Evolutionary conservation across 2,113 vertebrate genomes (phyloP).

Genomic region (Anhinga rufa): DNA sequence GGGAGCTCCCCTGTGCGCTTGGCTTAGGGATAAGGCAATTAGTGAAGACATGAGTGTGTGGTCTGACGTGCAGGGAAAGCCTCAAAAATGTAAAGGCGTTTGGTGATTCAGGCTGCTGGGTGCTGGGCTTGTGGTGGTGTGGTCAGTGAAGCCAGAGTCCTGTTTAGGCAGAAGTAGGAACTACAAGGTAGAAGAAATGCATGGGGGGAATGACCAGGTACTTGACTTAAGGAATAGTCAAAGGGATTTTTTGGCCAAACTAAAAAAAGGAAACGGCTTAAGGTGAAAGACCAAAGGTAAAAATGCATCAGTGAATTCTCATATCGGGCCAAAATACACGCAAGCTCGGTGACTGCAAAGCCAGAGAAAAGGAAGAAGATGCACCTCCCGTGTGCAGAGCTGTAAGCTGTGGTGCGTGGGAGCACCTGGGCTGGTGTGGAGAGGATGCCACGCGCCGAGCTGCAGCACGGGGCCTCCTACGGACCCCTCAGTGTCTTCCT

Average conservation of each 20-base stretch:
- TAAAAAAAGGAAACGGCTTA: background rate
- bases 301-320: background rate
- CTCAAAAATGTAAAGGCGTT: background rate
- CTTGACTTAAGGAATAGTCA: background rate
- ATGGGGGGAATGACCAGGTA: accelerated
- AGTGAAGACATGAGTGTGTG: background rate
- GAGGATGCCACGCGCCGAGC: background rate
- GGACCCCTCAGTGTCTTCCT: background rate
- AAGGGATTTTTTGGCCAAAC: background rate
- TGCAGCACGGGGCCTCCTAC: accelerated
- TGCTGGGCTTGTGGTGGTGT: background rate
- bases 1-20: background rate
- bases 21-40: no score
- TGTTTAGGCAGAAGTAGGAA: background rate
- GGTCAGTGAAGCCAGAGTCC: no score
- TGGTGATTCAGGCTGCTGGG: background rate
- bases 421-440: background rate
- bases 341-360: background rate
- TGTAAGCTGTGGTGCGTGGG: accelerated
- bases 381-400: background rate
- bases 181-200: background rate
- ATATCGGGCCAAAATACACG: accelerated
- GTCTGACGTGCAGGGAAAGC: background rate
- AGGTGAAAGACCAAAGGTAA: background rate
- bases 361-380: no score